phyloP scores from a whole-genome alignment of 2,797 vertebrate genomes.

The Coregonus sp. region DNA sequence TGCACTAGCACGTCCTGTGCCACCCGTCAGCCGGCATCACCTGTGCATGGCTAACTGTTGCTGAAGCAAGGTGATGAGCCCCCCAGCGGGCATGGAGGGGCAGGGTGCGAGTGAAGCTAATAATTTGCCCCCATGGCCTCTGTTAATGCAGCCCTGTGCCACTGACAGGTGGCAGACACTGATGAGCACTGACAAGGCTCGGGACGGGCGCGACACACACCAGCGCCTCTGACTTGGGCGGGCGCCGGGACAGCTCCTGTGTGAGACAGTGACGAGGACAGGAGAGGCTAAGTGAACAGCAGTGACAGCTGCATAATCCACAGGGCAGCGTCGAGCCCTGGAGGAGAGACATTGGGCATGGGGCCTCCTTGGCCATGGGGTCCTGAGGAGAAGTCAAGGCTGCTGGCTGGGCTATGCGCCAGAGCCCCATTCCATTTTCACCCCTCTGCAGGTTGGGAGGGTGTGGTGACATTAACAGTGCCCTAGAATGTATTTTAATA shows the following conservation, averaged over 20 bases:
- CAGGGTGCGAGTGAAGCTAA: constrained; percentile 28
- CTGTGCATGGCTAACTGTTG: constrained; percentile 37
- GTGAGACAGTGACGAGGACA: constrained; percentile 28
- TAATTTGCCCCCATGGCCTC: constrained; percentile 43
- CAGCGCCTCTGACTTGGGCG: constrained; percentile 49
- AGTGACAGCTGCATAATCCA: constrained; percentile 1
- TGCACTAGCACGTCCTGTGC: constrained; percentile 8
- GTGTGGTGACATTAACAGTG: neutral
- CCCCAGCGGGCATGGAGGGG: constrained; percentile 22
- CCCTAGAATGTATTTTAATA: neutral
- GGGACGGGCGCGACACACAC: constrained; percentile 42
- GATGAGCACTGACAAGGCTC: constrained; percentile 63
- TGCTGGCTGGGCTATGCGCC: neutral
- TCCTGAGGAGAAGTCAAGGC: neutral
- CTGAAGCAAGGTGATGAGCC: constrained; percentile 45
- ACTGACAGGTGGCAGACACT: constrained; percentile 35
- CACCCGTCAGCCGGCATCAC: constrained; percentile 41
- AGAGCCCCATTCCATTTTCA: neutral
- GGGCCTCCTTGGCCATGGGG: neutral
- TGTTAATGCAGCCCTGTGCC: constrained; percentile 24
- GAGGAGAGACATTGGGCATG: neutral
- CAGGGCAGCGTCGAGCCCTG: constrained; percentile 2
- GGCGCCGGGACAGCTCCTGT: constrained; percentile 34
- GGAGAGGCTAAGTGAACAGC: constrained; percentile 12
- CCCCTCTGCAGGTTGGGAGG: neutral